Base-by-base conservation (phyloP, 2,888 invertebrate species). In the Nomada fucata region DNA sequence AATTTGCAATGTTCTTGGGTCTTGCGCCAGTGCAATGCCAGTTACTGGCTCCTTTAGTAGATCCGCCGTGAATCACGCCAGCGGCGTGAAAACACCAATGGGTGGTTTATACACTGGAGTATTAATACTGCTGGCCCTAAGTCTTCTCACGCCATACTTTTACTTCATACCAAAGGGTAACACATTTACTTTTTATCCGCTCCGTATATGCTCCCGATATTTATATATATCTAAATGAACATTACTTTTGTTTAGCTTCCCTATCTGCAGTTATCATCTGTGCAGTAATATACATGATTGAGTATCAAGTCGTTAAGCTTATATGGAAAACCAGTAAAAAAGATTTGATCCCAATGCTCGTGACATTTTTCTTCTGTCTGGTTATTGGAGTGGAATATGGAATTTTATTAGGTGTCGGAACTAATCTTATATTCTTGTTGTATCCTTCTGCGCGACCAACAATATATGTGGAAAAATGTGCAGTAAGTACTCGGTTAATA, bases 231-330 rank as follows among this genome's bases (percentile, higher is more conserved):
- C 36, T 69, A 47, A 59, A 53, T 15, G 5, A 5, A 7, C 5
- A 13, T 70, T 57, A 29, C 68, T 10, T 15, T 57, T 61, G 55
- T 88, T 18, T 67, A 92, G 97, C 98, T 0, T 97, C 98, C 0
- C 94, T 99, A 23, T 98, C 98, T 52, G 98, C 98, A 3, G 98
- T 99, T 63, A 98, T 99, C 82, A 98, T 99, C 86, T 97, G 97
- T 92, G 98, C 99, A 87, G 98, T 99, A 82, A 96, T 98, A 93
- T 98, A 97, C 94, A 98, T 98, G 98, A 97, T 98, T 90, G 98
- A 98, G 94, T 98, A 97, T 93, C 97, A 97, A 94, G 97, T 97
- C 64, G 96, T 97, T 0, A 97, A 97, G 89, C 97, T 97, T 0
- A 96, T 97, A 95, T 98, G 97, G 97, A 95, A 96, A 18, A 97